Evolutionary conservation across 1,140 invertebrate genomes (phyloP).

Genomic region (Thaumetopoea pityocampa): DNA sequence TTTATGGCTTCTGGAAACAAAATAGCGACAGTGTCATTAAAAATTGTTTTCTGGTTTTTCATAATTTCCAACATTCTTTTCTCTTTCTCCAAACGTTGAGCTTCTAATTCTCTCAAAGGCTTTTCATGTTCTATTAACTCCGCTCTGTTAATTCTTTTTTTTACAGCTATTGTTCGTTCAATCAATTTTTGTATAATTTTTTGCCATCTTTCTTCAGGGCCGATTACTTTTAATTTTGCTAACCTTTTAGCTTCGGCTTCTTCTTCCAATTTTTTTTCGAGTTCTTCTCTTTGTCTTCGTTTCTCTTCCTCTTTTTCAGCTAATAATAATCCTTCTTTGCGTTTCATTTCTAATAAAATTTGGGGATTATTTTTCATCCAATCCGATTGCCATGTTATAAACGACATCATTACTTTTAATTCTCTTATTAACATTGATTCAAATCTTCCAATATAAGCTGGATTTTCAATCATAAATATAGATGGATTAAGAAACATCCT

Average conservation of each 20-base stretch:
- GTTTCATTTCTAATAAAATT: slow-evolving; percentile 55
- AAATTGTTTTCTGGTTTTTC: slow-evolving; percentile 68
- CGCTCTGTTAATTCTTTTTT: slow-evolving; percentile 66
- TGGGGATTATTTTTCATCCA: slow-evolving; percentile 65
- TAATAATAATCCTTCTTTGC: slow-evolving; percentile 54
- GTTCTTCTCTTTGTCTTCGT: slow-evolving; percentile 47
- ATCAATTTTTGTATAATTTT: slow-evolving; percentile 66
- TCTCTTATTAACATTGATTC: slow-evolving; percentile 57
- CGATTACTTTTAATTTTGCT: slow-evolving; percentile 48
- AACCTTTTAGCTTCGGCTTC: slow-evolving; percentile 52
- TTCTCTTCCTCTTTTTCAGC: slow-evolving; percentile 65
- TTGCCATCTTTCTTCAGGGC: slow-evolving; percentile 65
- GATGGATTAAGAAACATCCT: slow-evolving; percentile 76
- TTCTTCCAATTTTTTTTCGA: slow-evolving; percentile 57
- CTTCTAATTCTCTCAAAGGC: slow-evolving; percentile 65
- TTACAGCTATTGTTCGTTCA: slow-evolving; percentile 68
- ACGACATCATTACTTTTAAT: slow-evolving; percentile 56
- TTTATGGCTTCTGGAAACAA: slow-evolving; percentile 69
- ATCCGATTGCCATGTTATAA: slow-evolving; percentile 57
- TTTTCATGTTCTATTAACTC: slow-evolving; percentile 67
- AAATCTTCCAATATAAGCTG: slow-evolving; percentile 38
- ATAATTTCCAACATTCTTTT: slow-evolving; percentile 69
- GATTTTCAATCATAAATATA: slow-evolving; percentile 63
- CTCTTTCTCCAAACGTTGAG: slow-evolving; percentile 60
- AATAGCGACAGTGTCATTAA: slow-evolving; percentile 72